Evolutionary conservation across 2,113 vertebrate species (phyloP).

Genomic region (Mormyrus lacerda): DNA sequence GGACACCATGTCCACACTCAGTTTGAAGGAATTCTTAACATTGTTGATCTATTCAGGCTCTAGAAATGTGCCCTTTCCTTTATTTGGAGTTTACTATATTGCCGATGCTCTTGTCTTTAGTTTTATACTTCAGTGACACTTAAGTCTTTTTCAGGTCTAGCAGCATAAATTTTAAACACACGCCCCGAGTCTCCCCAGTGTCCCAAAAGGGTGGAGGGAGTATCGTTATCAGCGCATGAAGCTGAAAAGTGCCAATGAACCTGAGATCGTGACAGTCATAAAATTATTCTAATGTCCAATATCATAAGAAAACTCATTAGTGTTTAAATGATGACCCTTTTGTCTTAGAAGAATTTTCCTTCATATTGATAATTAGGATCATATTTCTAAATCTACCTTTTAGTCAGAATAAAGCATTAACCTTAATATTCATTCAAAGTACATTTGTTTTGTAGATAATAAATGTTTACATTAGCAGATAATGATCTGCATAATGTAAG

Average conservation of each 20-base stretch:
- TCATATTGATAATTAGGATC: not conserved
- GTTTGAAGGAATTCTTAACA: not conserved
- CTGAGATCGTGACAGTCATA: not conserved
- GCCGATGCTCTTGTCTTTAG: not conserved
- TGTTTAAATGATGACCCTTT: not conserved
- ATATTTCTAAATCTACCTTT: not conserved
- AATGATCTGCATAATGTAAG: not conserved
- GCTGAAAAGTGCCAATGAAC: not conserved
- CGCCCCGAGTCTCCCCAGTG: not conserved
- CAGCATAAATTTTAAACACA: not conserved
- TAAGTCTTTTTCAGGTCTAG: not conserved
- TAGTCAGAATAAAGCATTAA: conserved; percentile 5
- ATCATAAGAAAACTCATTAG: conserved; percentile 4
- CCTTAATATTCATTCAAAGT: not conserved
- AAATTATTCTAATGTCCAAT: not conserved
- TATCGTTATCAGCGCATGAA: not conserved
- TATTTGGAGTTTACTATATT: not conserved
- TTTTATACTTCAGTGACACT: not conserved
- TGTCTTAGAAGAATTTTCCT: not conserved
- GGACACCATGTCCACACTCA: not conserved
- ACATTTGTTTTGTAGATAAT: not conserved
- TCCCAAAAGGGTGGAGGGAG: not conserved
- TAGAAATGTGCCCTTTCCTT: not conserved
- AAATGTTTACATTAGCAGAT: not conserved
- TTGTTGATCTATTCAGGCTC: not conserved